Conservation (phyloP, 2,797 vertebrate genomes). For the Periophthalmus magnuspinnatus region DNA sequence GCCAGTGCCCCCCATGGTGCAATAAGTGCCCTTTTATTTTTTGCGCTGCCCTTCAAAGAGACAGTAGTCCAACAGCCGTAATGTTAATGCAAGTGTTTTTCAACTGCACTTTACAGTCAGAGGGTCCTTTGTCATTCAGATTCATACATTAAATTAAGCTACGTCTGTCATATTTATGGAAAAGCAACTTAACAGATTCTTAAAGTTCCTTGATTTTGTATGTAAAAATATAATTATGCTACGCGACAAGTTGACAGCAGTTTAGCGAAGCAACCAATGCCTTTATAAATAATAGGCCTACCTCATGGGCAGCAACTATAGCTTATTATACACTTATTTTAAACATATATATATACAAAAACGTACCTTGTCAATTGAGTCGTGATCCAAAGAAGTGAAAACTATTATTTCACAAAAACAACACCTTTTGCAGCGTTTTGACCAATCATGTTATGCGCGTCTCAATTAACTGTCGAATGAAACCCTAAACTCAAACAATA, state of each 20-base stretch:
- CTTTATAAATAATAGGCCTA: no score
- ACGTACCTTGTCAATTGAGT: not conserved
- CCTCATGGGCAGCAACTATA: no score
- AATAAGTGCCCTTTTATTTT: conserved; percentile 7
- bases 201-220: not conserved
- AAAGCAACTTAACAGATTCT: not conserved
- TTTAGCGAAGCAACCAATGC: no score
- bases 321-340: no score
- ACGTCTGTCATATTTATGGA: not conserved
- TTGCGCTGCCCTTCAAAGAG: conserved; percentile 8
- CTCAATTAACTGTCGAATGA: not conserved
- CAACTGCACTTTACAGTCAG: not conserved
- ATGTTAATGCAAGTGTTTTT: not conserved
- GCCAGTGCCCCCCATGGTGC: not conserved
- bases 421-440: not conserved
- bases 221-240: no score
- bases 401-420: no score
- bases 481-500: no score
- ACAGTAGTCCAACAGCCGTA: not conserved
- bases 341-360: no score
- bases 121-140: not conserved
- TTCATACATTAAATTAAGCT: not conserved
- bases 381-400: not conserved
- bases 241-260: no score
- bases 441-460: not conserved